These are phyloP conservation scores for Actinia tenebrosa DNA, from an alignment of 64 coral and sea anemone species.

Conservation along the genomic window DNA sequence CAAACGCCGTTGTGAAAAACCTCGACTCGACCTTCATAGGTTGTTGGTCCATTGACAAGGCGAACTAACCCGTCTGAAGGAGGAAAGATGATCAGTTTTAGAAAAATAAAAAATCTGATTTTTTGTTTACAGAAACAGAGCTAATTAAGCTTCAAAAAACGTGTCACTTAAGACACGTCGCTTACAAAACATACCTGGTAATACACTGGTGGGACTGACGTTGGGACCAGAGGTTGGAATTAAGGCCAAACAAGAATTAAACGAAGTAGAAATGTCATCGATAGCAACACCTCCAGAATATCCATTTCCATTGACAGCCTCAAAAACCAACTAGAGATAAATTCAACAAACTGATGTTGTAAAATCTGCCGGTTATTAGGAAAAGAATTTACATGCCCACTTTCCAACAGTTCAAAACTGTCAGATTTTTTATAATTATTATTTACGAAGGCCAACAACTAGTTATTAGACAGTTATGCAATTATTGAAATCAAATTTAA, in stretches of 20 bases:
- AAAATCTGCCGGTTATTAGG: no score
- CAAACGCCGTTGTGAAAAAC: not conserved
- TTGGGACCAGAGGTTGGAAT: not conserved
- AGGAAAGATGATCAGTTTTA: not conserved
- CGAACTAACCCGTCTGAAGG: conserved; percentile 1
- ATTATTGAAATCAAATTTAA: no score
- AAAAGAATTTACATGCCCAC: no score
- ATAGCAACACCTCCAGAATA: not conserved
- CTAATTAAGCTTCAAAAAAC: no score
- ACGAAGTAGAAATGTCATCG: conserved; percentile 2
- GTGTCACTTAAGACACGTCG: not conserved
- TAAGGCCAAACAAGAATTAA: not conserved
- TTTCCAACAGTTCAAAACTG: no score
- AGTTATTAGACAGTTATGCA: no score
- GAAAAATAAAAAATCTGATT: not conserved
- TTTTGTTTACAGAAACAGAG: no score
- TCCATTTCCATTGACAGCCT: not conserved
- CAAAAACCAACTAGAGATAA: not conserved
- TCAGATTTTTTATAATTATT: no score
- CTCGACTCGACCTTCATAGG: conserved; percentile 10
- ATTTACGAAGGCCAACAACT: no score
- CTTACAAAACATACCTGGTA: not conserved
- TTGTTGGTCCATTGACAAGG: not conserved
- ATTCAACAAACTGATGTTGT: no score
- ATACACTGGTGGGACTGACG: not conserved